phyloP scores from a whole-genome alignment of 2,888 invertebrate genomes.

The Morpho achilles region DNA sequence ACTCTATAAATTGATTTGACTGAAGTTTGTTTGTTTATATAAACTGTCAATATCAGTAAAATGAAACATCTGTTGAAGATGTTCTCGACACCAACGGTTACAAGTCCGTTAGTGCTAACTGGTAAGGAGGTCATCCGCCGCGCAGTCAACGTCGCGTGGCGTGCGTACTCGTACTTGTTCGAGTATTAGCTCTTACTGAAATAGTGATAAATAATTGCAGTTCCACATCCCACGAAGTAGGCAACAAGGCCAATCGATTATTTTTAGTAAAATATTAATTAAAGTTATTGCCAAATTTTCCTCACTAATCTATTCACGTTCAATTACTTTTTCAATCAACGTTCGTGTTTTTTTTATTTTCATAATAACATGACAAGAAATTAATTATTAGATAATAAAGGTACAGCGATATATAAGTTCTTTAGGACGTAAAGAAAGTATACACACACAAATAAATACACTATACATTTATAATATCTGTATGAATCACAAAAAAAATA shows the following conservation, averaged over 20 bases:
- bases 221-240: slow-evolving; percentile 18
- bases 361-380: too few species aligned
- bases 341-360: background rate
- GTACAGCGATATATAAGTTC: too few species aligned
- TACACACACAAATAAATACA: too few species aligned
- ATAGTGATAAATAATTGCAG: slow-evolving; percentile 32
- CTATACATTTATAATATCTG: too few species aligned
- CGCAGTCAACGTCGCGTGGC: slow-evolving; percentile 39
- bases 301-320: too few species aligned
- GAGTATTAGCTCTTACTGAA: slow-evolving; percentile 46
- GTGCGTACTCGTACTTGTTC: slow-evolving; percentile 57
- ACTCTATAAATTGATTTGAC: slow-evolving; percentile 5
- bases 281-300: too few species aligned
- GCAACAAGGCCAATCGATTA: slow-evolving; percentile 23
- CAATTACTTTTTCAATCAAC: background rate
- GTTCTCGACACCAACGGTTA: slow-evolving; percentile 37
- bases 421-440: too few species aligned
- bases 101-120: slow-evolving; percentile 55
- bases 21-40: slow-evolving; percentile 32
- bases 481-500: too few species aligned
- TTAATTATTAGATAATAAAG: too few species aligned
- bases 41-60: slow-evolving; percentile 34
- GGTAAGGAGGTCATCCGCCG: slow-evolving; percentile 59
- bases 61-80: slow-evolving; percentile 35
- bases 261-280: slow-evolving; percentile 4